Evolutionary conservation across 2,888 invertebrate genomes (phyloP), one percentile per base, ranked within the genome.

Genomic region (Brenthis hecate): DNA sequence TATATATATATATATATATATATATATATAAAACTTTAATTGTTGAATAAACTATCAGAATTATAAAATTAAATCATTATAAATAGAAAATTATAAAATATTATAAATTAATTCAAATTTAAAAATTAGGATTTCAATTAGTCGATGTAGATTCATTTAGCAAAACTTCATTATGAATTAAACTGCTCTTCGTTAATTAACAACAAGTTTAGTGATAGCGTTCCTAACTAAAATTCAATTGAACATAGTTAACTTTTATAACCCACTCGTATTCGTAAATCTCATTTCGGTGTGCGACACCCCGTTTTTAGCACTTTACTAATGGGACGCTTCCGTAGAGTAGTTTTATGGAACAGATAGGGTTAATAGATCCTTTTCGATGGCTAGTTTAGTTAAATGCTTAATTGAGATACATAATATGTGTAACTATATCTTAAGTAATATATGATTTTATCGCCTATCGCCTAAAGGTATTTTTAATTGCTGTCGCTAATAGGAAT

Each of bases 301-400:
- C 54, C 66, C 48, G 54, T 48, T 54, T 43, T 65, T 56, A 56
- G 62, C 65, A 70, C 70, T 70, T 62, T 57, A 64, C 66, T 66
- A 71, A 64, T 64, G 48, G 58, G 56, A 68, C 32, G 50, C 64
- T 73, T 65, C 28, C 51, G 57, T 63, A 57, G 32, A 47, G 48
- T 32, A 36, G 13, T n/a, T 66, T 54, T 47, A 57, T 58, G 48
- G 13, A 11, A 23, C 19, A n/a, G 48, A n/a, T 28, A 28, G 11
- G 48, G 11, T 50, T 23, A 43, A 58, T 58, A 48, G 14, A 19
- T 23, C 47, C 23, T 28, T 28, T 1, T 48, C 11, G 28, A 60
- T n/a, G 28, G 13, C 47, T 23, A 8, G 16, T 48, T 48, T 47
- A 8, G 23, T 3, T 58, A 60, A 60, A 28, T 48, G 48, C 48